Base-by-base conservation (phyloP, 2,888 invertebrate genomes). In the Tiliacea citrago region DNA sequence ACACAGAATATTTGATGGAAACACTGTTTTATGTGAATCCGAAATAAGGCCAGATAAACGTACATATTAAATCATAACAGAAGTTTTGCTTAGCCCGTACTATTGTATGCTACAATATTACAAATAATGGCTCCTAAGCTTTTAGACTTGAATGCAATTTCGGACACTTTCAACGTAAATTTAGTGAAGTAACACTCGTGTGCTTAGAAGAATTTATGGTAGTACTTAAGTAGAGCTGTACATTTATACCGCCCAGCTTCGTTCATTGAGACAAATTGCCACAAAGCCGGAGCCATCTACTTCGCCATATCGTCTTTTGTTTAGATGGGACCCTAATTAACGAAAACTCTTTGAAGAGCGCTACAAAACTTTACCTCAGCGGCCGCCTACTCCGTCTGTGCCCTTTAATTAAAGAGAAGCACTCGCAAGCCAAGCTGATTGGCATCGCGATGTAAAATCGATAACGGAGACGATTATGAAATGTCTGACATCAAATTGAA, bases 1-100 rank as follows among this genome's bases (percentile, higher is more conserved):
- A 90, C 90, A 91, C 89, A 86, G 94, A 94, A 95, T 95, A 93
- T 92, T 92, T 93, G 88, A 94, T 91, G 83, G 81, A 76, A 79
- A 79, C 87, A 75, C 88, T 88, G 88, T 90, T 92, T 90, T 89
- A 90, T 87, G 84, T 81, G 88, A 87, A 90, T 88, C 75, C 69
- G 58, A 78, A 84, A 86, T 79, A 85, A 86, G 75, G 81, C 60
- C 77, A 73, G 69, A 82, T 86, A 84, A 83, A 82, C 83, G 76
- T 85, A 75, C 79, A 84, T 86, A 68, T 61, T 75, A 71, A 60
- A 76, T 81, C 29, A 72, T 70, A 76, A 60, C 49, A 72, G 12
- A 70, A 62, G 61, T 73, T 78, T 66, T 51, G 63, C 70, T 78
- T 66, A 57, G 24, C 24, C 29, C 10, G 12, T 45, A 69, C 24